phyloP scores from a whole-genome alignment of 1,140 invertebrate species.

The Leptinotarsa texana region DNA sequence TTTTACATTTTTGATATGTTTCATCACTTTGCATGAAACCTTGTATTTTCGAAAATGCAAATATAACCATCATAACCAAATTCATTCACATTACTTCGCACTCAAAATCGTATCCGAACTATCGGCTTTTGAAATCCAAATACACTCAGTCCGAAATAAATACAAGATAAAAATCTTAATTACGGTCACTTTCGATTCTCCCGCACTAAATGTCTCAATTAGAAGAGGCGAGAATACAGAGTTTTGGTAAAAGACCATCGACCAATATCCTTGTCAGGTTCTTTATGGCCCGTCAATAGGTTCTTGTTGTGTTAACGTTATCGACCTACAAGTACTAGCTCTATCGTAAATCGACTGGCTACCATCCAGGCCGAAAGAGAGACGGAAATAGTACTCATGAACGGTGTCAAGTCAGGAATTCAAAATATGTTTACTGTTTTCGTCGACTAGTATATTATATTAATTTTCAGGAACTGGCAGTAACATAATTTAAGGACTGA shows the following conservation, averaged over 20 bases:
- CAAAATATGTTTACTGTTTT: no score
- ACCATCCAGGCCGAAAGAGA: constrained; percentile 30
- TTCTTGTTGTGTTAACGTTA: constrained; percentile 42
- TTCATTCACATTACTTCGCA: no score
- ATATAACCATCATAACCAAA: no score
- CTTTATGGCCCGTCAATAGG: constrained; percentile 34
- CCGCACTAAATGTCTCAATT: constrained; percentile 15
- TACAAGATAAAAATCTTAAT: neutral
- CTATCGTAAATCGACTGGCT: constrained; percentile 40
- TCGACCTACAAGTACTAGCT: constrained; percentile 42
- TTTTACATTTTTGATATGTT: no score
- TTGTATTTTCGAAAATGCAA: no score
- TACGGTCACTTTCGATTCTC: neutral
- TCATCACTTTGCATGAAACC: no score
- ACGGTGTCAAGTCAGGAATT: neutral
- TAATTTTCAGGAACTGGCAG: no score
- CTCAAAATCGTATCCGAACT: no score
- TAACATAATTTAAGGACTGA: no score
- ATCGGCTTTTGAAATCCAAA: neutral
- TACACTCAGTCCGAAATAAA: neutral
- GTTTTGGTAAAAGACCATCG: constrained; percentile 27
- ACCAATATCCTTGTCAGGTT: constrained; percentile 31
- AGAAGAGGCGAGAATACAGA: constrained; percentile 3
- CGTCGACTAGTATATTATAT: no score
- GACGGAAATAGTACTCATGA: neutral